Evolutionary conservation across 1,140 invertebrate genomes (phyloP).

Genomic region (Parapsyche elsis): DNA sequence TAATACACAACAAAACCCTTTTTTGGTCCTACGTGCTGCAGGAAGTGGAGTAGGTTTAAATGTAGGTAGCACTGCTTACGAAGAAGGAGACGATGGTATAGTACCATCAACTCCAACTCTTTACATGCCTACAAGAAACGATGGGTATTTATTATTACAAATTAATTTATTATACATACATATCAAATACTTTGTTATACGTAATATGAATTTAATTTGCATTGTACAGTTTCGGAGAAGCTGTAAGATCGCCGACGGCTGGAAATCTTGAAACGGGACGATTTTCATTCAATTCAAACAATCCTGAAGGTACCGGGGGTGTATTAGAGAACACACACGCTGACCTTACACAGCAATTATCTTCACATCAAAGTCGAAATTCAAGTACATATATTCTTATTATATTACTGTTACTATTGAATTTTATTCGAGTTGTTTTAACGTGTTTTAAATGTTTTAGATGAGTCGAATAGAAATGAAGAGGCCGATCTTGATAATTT

Average conservation of each 20-base stretch:
- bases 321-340: slow-evolving; percentile 83
- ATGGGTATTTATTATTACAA: slow-evolving; percentile 69
- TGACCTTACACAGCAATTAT: slow-evolving; percentile 80
- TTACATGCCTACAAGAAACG: slow-evolving; percentile 83
- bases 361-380: slow-evolving; percentile 67
- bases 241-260: neutral
- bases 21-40: neutral
- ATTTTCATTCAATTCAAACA: slow-evolving; percentile 68
- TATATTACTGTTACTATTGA: neutral
- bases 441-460: neutral
- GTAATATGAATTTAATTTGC: neutral
- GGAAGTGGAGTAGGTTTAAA: neutral
- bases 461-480: neutral
- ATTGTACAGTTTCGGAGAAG: slow-evolving; percentile 2
- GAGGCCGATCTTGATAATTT: neutral
- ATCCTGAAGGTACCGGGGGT: slow-evolving; percentile 68
- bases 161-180: neutral
- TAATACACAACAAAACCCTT: neutral
- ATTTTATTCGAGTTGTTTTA: neutral
- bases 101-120: slow-evolving; percentile 92
- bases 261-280: neutral
- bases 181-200: neutral
- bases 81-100: slow-evolving; percentile 87
- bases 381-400: neutral
- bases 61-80: slow-evolving; percentile 68